Conservation (phyloP, 64 coral and sea anemone genomes). For the Actinia equina region DNA sequence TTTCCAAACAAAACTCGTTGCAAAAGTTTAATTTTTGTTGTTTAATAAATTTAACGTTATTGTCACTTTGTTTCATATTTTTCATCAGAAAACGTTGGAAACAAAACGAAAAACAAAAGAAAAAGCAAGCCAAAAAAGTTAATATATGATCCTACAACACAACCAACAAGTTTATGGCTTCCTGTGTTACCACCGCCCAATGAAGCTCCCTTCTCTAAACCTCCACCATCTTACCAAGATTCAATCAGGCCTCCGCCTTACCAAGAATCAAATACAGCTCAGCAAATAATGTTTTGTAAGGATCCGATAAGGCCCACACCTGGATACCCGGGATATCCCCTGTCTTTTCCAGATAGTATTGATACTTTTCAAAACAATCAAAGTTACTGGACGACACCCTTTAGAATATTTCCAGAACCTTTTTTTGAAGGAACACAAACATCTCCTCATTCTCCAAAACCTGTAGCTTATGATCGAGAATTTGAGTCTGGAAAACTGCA, state of each 20-base stretch:
- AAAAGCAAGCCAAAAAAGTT: conserved; percentile 5
- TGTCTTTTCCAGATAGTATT: neutral
- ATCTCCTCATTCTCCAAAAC: neutral
- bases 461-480: neutral
- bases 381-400: neutral
- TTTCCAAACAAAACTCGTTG: no score
- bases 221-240: neutral
- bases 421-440: neutral
- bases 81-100: neutral
- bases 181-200: neutral
- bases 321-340: neutral
- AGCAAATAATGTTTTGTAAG: no score
- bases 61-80: neutral
- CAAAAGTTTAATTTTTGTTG: no score
- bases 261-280: neutral
- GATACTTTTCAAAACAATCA: neutral
- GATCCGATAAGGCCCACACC: no score
- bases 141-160: neutral
- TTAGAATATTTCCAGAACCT: neutral
- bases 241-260: neutral
- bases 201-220: neutral
- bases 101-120: conserved; percentile 3
- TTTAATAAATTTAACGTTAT: no score
- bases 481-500: neutral
- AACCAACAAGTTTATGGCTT: neutral